Evolutionary conservation across 2,888 invertebrate species (phyloP).

Genomic region (Macropis europaea): DNA sequence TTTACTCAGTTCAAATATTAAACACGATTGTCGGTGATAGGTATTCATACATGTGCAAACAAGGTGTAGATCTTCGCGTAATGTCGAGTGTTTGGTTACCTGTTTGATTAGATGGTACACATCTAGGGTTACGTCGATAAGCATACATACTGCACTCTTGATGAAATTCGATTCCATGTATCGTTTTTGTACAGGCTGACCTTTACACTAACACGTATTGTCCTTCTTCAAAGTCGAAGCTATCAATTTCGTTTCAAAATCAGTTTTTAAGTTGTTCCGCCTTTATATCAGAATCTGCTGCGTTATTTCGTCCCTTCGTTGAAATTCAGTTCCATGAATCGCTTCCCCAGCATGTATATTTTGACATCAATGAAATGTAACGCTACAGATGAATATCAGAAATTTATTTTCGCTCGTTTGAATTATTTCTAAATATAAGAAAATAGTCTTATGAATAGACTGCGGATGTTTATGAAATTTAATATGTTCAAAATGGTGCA

Average conservation of each 20-base stretch:
- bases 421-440: no score
- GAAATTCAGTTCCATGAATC: not conserved
- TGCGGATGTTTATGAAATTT: no score
- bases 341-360: no score
- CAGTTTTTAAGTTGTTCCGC: not conserved
- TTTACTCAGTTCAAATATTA: not conserved
- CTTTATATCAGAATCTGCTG: not conserved
- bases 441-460: no score
- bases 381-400: no score
- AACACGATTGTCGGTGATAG: not conserved
- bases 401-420: no score
- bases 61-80: conserved; percentile 31
- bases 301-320: not conserved
- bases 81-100: conserved; percentile 52
- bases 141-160: conserved; percentile 37
- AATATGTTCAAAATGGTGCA: no score
- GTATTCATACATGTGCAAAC: conserved; percentile 25
- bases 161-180: conserved; percentile 53
- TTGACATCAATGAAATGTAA: no score
- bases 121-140: conserved; percentile 52
- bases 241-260: conserved; percentile 26
- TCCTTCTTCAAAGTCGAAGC: conserved; percentile 48
- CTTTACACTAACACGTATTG: conserved; percentile 11
- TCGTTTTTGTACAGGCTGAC: conserved; percentile 40
- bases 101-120: conserved; percentile 49